Conservation (phyloP, 2,797 vertebrate species). For the Halcyon smyrnensis region DNA sequence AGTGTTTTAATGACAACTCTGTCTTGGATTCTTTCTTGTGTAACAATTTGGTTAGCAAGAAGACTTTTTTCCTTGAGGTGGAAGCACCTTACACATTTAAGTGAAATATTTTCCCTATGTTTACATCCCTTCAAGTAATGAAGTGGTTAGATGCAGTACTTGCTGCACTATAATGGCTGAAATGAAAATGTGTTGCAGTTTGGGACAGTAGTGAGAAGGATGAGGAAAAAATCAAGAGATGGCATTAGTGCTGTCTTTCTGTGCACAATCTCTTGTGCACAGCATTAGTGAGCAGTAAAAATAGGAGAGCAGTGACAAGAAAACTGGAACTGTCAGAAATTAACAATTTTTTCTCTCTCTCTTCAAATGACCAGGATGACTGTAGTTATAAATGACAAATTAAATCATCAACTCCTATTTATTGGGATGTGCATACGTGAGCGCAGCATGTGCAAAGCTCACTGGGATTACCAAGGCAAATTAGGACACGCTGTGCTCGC, state of each 20-base stretch:
- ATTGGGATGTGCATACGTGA: accelerated
- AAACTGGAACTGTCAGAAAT: background rate
- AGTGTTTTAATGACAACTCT: background rate
- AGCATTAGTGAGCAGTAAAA: background rate
- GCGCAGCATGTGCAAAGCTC: background rate
- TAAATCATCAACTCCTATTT: background rate
- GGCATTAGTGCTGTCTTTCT: background rate
- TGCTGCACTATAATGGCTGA: background rate
- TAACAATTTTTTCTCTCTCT: background rate
- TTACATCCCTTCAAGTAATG: background rate
- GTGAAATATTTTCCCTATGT: background rate
- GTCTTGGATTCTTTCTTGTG: background rate
- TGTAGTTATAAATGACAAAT: background rate
- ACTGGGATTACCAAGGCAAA: background rate
- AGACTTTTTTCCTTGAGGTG: background rate
- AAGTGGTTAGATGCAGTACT: background rate
- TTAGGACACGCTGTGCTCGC: background rate
- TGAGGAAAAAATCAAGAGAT: background rate
- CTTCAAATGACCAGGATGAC: background rate
- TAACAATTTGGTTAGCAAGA: background rate
- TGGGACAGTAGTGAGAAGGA: background rate
- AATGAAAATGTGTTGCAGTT: background rate
- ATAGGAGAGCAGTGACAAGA: background rate
- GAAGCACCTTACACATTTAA: background rate
- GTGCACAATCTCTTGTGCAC: background rate